Evolutionary conservation across 1,140 invertebrate species (phyloP).

Genomic region (Drosophila leontia): DNA sequence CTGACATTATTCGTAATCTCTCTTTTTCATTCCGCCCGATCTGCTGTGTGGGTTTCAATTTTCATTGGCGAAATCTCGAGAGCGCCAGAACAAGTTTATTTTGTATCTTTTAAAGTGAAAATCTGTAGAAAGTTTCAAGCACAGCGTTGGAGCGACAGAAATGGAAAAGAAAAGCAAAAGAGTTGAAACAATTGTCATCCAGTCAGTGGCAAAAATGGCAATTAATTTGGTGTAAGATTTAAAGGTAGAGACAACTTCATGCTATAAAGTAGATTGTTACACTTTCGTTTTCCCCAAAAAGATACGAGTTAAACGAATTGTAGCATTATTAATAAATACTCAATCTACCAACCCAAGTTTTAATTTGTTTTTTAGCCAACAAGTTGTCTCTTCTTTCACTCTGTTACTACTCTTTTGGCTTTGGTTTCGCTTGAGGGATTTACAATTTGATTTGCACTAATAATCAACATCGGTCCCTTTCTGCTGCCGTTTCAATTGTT

Average conservation of each 20-base stretch:
- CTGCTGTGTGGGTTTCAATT: conserved; percentile 44
- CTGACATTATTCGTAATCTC: conserved; percentile 40
- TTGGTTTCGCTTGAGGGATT: conserved; percentile 26
- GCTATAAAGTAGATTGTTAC: conserved; percentile 21
- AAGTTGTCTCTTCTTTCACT: conserved; percentile 10
- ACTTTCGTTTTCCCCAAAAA: conserved; percentile 12
- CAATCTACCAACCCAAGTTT: background rate
- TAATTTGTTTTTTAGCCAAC: conserved; percentile 10
- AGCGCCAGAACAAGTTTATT: conserved; percentile 60
- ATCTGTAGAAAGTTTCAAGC: conserved; percentile 55
- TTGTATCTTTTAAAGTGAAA: conserved; percentile 56
- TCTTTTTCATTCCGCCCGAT: background rate
- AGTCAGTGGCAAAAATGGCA: conserved; percentile 56
- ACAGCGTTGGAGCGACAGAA: background rate
- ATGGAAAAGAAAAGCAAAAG: conserved; percentile 14
- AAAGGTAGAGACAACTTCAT: conserved; percentile 31
- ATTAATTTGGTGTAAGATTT: conserved; percentile 62
- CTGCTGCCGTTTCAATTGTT: conserved; percentile 19
- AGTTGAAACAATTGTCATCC: conserved; percentile 54
- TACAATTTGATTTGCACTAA: conserved; percentile 39
- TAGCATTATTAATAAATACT: background rate
- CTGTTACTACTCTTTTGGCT: background rate
- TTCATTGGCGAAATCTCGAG: conserved; percentile 58
- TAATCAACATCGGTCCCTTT: conserved; percentile 24
- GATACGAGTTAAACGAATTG: conserved; percentile 4